phyloP scores from a whole-genome alignment of 2,797 vertebrate species.

The Amphiprion clarkii region DNA sequence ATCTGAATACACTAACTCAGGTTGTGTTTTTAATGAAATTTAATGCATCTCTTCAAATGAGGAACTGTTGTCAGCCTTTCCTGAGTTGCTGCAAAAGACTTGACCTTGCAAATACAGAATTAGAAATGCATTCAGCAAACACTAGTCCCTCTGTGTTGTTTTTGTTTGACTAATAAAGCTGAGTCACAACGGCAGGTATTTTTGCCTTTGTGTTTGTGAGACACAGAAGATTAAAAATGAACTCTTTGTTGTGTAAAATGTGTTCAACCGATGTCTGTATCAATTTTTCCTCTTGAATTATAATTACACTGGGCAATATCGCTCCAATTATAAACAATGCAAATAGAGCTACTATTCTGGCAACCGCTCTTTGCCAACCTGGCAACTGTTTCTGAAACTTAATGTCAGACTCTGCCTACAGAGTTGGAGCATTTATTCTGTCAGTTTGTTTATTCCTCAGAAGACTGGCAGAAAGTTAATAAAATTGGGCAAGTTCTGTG shows the following conservation, averaged over 20 bases:
- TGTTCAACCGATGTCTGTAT: neutral
- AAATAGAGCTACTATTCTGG: neutral
- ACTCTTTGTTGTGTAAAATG: constrained; percentile 8
- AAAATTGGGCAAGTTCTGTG: neutral
- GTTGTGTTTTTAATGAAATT: constrained; percentile 22
- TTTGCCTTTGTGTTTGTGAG: neutral
- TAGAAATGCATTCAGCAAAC: constrained; percentile 16
- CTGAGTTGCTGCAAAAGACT: constrained; percentile 9
- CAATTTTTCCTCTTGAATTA: constrained; percentile 3
- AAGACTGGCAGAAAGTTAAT: constrained; percentile 25
- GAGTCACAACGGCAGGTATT: neutral
- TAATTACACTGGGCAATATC: constrained; percentile 7
- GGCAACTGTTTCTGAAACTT: constrained; percentile 34
- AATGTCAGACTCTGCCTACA: constrained; percentile 10
- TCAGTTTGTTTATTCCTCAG: constrained; percentile 11
- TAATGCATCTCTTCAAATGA: constrained; percentile 17
- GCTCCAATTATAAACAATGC: constrained; percentile 19
- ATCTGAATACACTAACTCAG: constrained; percentile 14
- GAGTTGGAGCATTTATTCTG: constrained; percentile 16
- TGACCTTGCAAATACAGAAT: constrained; percentile 28
- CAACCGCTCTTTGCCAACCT: constrained; percentile 3
- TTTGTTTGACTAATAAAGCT: constrained; percentile 23
- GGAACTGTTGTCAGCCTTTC: constrained; percentile 16
- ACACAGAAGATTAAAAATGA: neutral
- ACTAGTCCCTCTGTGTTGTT: constrained; percentile 5